These are phyloP conservation scores for Brachyistius frenatus DNA, from an alignment of 2,113 vertebrate species.

Conservation along the genomic window DNA sequence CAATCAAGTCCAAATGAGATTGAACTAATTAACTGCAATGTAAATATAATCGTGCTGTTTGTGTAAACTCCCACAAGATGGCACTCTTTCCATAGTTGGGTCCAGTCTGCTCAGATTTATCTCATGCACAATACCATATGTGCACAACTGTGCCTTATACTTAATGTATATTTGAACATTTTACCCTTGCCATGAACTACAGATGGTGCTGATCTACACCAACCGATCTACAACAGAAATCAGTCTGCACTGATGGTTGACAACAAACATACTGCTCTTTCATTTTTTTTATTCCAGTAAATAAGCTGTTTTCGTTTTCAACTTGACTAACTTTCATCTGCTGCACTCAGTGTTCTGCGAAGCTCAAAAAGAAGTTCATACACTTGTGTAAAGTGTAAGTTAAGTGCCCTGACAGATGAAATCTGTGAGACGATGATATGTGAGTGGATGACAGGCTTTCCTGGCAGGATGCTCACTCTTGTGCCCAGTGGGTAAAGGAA, in stretches of 20 bases:
- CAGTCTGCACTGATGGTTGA: too few relatives aligned
- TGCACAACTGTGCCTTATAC: not conserved
- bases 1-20: not conserved
- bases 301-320: constrained; percentile 3
- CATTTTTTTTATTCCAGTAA: not conserved
- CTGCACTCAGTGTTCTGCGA: not conserved
- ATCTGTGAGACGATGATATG: constrained; percentile 60
- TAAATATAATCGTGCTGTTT: not conserved
- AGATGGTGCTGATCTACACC: not conserved
- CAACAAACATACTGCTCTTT: too few relatives aligned
- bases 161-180: constrained; percentile 5
- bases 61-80: constrained; percentile 38
- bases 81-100: constrained; percentile 1
- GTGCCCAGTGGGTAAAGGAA: constrained; percentile 74
- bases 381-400: constrained; percentile 18
- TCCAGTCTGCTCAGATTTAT: not conserved
- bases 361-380: constrained; percentile 8
- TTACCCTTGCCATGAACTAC: not conserved
- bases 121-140: not conserved
- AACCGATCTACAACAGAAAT: too few relatives aligned
- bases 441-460: constrained; percentile 71
- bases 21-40: not conserved
- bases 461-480: constrained; percentile 81
- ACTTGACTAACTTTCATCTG: not conserved
- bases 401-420: constrained; percentile 16